Conservation (phyloP, 2,888 invertebrate species). For the Dexiosoma caninum region DNA sequence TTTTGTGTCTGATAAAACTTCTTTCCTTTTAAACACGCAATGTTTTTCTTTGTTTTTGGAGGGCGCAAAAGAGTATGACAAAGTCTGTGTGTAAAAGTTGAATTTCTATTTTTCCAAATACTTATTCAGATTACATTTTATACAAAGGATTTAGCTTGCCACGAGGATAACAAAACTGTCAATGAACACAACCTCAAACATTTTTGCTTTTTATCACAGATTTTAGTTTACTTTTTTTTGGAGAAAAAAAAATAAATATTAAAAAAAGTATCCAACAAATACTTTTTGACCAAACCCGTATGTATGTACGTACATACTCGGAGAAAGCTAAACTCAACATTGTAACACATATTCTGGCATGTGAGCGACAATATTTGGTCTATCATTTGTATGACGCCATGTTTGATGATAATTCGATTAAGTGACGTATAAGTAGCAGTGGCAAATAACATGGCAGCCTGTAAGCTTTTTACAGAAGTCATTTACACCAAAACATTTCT, state of each 20-base stretch:
- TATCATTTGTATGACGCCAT: conserved; percentile 74
- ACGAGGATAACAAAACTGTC: conserved; percentile 73
- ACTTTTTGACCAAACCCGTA: conserved; percentile 51
- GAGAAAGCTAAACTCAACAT: background rate
- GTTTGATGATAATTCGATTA: conserved; percentile 77
- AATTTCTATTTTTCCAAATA: conserved; percentile 1
- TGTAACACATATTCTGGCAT: conserved; percentile 12
- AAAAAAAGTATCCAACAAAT: conserved; percentile 7
- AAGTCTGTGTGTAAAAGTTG: background rate
- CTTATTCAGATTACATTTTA: conserved; percentile 52
- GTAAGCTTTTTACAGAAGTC: conserved; percentile 8
- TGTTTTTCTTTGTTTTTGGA: conserved; percentile 9
- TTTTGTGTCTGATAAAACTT: conserved; percentile 7
- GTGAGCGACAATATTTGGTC: conserved; percentile 58
- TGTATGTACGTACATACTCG: conserved; percentile 55
- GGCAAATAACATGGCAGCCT: conserved; percentile 34
- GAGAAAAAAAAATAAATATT: background rate
- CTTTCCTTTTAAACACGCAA: conserved; percentile 34
- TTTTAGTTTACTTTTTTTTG: conserved; percentile 8
- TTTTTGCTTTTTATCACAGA: conserved; percentile 32
- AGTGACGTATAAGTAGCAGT: conserved; percentile 66
- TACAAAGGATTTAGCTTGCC: conserved; percentile 71
- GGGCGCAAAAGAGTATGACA: background rate
- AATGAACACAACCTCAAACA: conserved; percentile 73
- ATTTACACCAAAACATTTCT: conserved; percentile 9